Evolutionary conservation across 2,113 vertebrate species (phyloP), one percentile per base, ranked within the genome.

Genomic region (Nycticebus coucang): DNA sequence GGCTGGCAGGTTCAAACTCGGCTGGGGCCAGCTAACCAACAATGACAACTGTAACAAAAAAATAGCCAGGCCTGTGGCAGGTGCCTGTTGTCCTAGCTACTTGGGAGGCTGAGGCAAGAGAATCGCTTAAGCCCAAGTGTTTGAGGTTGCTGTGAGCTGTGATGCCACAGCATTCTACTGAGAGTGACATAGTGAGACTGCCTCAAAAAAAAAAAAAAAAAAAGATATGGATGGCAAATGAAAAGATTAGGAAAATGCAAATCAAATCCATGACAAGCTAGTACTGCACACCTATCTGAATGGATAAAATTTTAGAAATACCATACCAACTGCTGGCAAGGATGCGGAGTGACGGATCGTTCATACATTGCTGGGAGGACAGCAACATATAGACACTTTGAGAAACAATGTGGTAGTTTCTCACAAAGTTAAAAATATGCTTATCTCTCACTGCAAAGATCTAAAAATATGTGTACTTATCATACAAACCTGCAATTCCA

Each of bases 361-460:
- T 84, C 21, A 87, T 21, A 77, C 13, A 24, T 37, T 69, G 21
- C 22, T 90, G 35, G 22, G 72, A 5, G 77, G 55, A 55, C 69
- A 64, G 53, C 35, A 77, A 37, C 59, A 55, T 17, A 69, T 21
- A 95, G 74, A 79, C 41, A 79, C 41, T 92, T 84, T 62, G 66
- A 37, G 64, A 91, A 93, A 93, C 30, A 62, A 87, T 72, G 84
- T 88, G 22, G 41, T 68, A 88, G 26, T 88, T 92, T 69, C 60
- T 94, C 91, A 78, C 77, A 66, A 82, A 86, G 78, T 93, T 85
- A 81, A 95, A 89, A 95, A 69, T 79, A 88, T 0, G 10, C 7
- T 93, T 80, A 87, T 86, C 75, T 62, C 26, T 24, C 22, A 62
- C 60, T 24, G 60, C 60, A 62, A 62, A 62, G 22, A 62, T 62